These are phyloP conservation scores for Xanthia togata DNA, from an alignment of 2,888 invertebrate genomes.

Conservation along the genomic window DNA sequence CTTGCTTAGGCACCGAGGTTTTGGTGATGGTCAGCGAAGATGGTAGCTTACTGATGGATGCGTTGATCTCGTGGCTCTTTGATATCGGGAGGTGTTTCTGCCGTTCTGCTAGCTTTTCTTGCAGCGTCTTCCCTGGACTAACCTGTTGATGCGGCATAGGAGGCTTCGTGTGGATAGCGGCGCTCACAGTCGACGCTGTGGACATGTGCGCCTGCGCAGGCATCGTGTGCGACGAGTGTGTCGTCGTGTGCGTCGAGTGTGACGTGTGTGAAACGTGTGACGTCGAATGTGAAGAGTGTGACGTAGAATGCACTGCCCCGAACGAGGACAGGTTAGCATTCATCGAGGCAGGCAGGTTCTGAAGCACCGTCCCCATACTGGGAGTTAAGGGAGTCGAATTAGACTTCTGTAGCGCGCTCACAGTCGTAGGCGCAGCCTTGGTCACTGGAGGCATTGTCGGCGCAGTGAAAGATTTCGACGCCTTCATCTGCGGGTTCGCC, in stretches of 20 bases:
- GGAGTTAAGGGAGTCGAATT: conserved; percentile 76
- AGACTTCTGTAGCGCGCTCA: conserved; percentile 75
- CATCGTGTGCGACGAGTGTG: conserved; percentile 53
- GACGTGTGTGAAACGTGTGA: conserved; percentile 3
- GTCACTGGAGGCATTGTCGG: conserved; percentile 51
- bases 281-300: conserved; percentile 28
- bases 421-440: conserved; percentile 73
- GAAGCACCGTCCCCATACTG: conserved; percentile 84
- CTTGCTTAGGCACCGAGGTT: conserved; percentile 75
- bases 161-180: conserved; percentile 81
- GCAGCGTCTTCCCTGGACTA: conserved; percentile 92
- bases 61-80: conserved; percentile 78
- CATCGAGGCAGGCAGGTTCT: conserved; percentile 83
- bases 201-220: conserved; percentile 83
- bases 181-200: conserved; percentile 74
- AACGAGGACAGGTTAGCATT: conserved; percentile 77
- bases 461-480: conserved; percentile 71
- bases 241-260: conserved; percentile 46
- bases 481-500: conserved; percentile 66
- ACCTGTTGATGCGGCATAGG: conserved; percentile 84
- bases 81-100: conserved; percentile 88
- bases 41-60: conserved; percentile 87
- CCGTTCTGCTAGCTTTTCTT: conserved; percentile 92
- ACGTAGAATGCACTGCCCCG: conserved; percentile 62
- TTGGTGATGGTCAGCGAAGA: conserved; percentile 89